Conservation (phyloP, 1,140 invertebrate species). For the Eulimnadia texana region DNA sequence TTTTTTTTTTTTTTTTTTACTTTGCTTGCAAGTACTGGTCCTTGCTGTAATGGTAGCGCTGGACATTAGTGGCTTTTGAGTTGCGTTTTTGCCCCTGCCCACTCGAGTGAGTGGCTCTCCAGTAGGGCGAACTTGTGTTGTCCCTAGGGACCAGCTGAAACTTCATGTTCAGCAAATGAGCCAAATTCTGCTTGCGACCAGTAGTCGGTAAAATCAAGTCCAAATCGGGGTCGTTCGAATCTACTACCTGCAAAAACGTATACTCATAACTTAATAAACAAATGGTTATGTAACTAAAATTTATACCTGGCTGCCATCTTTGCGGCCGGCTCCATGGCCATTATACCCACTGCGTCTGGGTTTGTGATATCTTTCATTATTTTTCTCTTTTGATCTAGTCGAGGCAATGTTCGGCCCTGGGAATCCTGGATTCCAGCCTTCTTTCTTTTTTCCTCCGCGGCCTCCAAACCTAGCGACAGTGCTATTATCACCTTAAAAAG, state of each 20-base stretch:
- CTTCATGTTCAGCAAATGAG: constrained; percentile 84
- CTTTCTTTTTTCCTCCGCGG: neutral
- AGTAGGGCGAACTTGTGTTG: constrained; percentile 26
- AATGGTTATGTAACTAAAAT: neutral
- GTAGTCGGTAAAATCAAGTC: constrained; percentile 7
- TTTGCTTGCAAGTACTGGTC: constrained; percentile 88
- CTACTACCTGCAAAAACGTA: neutral
- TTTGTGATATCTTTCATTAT: neutral
- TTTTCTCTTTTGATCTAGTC: neutral
- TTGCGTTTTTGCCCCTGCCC: constrained; percentile 24
- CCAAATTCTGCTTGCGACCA: constrained; percentile 60
- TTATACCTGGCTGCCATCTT: neutral
- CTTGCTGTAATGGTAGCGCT: constrained; percentile 64
- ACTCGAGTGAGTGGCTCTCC: constrained; percentile 17
- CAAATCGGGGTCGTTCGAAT: constrained; percentile 8
- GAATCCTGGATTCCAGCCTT: neutral
- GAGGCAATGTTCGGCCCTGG: neutral
- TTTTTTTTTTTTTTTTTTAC: constrained; percentile 35
- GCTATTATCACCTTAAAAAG: neutral
- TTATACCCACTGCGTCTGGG: neutral
- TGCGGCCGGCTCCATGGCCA: neutral
- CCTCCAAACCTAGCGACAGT: neutral
- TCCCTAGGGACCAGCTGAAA: constrained; percentile 57
- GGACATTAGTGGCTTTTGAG: constrained; percentile 26
- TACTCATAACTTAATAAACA: neutral